Evolutionary conservation across 2,113 vertebrate genomes (phyloP), one percentile per base, ranked within the genome.

Genomic region (Pseudolaguvia tuberculata): DNA sequence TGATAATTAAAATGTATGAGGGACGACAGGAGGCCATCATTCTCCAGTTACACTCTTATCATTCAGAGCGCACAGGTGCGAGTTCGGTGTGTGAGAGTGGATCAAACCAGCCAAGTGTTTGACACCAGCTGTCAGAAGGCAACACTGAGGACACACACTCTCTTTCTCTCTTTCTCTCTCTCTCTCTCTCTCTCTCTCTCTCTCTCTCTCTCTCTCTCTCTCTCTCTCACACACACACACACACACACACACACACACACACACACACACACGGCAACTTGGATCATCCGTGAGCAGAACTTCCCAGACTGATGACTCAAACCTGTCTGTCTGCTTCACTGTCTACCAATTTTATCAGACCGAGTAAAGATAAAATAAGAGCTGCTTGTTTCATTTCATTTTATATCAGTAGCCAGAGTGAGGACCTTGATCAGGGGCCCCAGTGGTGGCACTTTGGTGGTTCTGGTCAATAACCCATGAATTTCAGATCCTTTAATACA

Each of bases 81-180:
- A 50, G 42, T 76, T 57, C 27, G 45, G 52, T 50, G 63, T 21
- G 73, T 58, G 63, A 74, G 65, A 69, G 74, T 61, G 56, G 74
- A 76, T 76, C 74, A 76, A 76, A 76, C 56, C 74, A 76, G 65
- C 65, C 74, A 59, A 76, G 74, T 69, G 56, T 76, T 76, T 76
- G 74, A 76, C 74, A 76, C 67, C 55, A 61, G 66, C 74, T 76
- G 74, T 76, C 74, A 76, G 55, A 70, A 59, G 27, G 47, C 27
- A 76, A 61, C 55, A 52, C 14, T 18, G 67, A 59, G 58, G 55
- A 59, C 61, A 66, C 62, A 66, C 62, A 66, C 62, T 47, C 62
- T 48, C 62, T 47, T 42, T 47, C 62, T 25, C 20, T 10, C 62
- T 25, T 14, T 25, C 20, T 10, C 62, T 25, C 21, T 25, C 62